phyloP scores from a whole-genome alignment of 2,888 invertebrate genomes.

The Acleris cristana region DNA sequence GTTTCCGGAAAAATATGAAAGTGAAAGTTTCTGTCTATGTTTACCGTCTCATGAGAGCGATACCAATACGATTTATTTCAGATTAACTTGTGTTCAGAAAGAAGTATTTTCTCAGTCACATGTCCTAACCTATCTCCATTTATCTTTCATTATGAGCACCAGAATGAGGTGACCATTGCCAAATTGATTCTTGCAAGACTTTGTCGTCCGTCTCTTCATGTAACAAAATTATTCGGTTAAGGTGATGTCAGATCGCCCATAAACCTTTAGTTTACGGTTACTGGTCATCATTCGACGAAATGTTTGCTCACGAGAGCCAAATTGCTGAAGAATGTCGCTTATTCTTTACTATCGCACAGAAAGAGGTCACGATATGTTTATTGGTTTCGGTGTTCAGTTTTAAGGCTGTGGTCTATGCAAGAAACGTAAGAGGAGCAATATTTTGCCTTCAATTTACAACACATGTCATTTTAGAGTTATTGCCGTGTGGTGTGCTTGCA shows the following conservation, averaged over 20 bases:
- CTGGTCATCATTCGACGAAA: slow-evolving; percentile 24
- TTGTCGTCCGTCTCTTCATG: slow-evolving; percentile 3
- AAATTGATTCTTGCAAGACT: slow-evolving; percentile 18
- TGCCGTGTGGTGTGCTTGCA: slow-evolving; percentile 19
- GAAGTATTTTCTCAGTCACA: background rate
- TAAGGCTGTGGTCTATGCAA: background rate
- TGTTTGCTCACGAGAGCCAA: slow-evolving; percentile 23
- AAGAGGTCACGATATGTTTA: slow-evolving; percentile 16
- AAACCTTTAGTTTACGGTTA: slow-evolving; percentile 30
- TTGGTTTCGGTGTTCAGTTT: slow-evolving; percentile 5
- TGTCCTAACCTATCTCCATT: background rate
- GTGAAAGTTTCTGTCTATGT: background rate
- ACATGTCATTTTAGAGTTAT: slow-evolving; percentile 27
- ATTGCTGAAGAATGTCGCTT: slow-evolving; percentile 17
- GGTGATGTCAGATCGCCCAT: slow-evolving; percentile 26
- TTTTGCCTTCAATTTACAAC: slow-evolving; percentile 25
- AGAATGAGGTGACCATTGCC: slow-evolving; percentile 13
- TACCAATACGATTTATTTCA: background rate
- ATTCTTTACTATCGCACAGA: slow-evolving; percentile 5
- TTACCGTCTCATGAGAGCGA: background rate
- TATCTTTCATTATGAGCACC: slow-evolving; percentile 5
- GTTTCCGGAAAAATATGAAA: too few relatives aligned
- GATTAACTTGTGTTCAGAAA: background rate
- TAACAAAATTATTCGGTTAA: slow-evolving; percentile 17
- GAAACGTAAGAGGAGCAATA: slow-evolving; percentile 4